These are phyloP conservation scores for Drosophila triauraria DNA, from an alignment of 1,140 invertebrate genomes.

Conservation along the genomic window DNA sequence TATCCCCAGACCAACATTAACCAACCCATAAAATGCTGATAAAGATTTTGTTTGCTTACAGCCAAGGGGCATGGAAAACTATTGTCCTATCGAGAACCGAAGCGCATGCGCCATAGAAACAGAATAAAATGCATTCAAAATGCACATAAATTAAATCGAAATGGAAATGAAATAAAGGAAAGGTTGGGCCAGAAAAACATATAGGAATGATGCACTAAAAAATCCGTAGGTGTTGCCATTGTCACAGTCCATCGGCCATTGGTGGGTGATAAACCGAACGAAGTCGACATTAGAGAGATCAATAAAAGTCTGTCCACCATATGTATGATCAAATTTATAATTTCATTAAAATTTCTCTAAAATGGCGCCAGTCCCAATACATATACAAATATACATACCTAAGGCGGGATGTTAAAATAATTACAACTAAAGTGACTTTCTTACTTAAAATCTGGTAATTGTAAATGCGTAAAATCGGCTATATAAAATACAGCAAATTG, in stretches of 20 bases:
- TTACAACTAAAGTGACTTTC: background rate
- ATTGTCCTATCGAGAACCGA: constrained; percentile 49
- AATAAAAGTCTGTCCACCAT: constrained; percentile 53
- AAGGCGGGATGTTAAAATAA: constrained; percentile 8
- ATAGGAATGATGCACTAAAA: constrained; percentile 44
- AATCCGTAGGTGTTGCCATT: constrained; percentile 69
- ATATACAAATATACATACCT: constrained; percentile 32
- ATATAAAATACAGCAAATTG: constrained; percentile 27
- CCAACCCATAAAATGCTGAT: constrained; percentile 47
- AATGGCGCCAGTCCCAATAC: constrained; percentile 62
- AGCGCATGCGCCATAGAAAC: constrained; percentile 67
- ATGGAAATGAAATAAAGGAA: constrained; percentile 37
- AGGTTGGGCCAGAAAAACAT: constrained; percentile 16
- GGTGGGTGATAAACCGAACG: constrained; percentile 12
- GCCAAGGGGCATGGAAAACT: constrained; percentile 16
- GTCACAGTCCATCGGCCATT: constrained; percentile 41
- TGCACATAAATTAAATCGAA: constrained; percentile 66
- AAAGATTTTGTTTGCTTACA: constrained; percentile 50
- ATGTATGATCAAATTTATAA: constrained; percentile 58
- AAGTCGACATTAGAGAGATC: constrained; percentile 9
- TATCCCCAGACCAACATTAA: constrained; percentile 6
- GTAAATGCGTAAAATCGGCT: constrained; percentile 9
- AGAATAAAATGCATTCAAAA: constrained; percentile 45
- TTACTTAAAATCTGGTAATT: background rate
- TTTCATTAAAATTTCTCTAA: constrained; percentile 66